Conservation (phyloP, 2,888 invertebrate species). For the Cylindroiulus punctatus region DNA sequence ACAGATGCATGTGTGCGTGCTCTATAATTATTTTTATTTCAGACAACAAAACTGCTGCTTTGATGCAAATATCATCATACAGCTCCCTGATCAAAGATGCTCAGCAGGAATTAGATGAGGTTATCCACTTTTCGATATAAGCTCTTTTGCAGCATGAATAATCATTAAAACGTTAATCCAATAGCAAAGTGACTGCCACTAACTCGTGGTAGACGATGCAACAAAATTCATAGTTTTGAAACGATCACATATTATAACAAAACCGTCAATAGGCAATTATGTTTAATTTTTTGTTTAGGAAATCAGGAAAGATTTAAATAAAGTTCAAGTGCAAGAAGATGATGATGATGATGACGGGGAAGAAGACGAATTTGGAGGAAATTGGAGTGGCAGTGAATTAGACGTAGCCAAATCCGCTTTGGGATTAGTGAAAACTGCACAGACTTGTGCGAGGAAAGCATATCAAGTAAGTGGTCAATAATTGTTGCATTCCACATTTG, state of each 20-base stretch:
- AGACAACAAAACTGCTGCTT: slow-evolving; percentile 51
- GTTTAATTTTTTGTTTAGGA: background rate
- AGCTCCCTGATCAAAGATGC: slow-evolving; percentile 51
- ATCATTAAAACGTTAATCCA: too few relatives aligned
- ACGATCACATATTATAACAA: too few relatives aligned
- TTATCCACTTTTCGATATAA: background rate
- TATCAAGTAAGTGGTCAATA: slow-evolving; percentile 26
- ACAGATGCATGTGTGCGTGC: background rate
- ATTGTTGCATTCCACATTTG: too few relatives aligned
- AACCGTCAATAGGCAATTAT: background rate
- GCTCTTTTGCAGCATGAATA: too few relatives aligned
- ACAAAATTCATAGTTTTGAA: too few relatives aligned
- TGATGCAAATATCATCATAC: background rate
- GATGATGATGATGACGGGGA: background rate
- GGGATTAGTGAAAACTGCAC: slow-evolving; percentile 52
- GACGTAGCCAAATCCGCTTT: slow-evolving; percentile 6
- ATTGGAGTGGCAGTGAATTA: slow-evolving; percentile 36
- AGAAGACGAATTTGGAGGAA: background rate
- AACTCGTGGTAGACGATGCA: too few relatives aligned
- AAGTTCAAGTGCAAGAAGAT: background rate
- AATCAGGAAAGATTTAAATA: background rate
- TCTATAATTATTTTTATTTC: background rate
- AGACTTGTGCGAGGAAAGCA: slow-evolving; percentile 6
- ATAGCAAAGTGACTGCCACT: too few relatives aligned
- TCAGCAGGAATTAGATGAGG: slow-evolving; percentile 36